Conservation (phyloP, 2,888 invertebrate species). For the Conops quadrifasciatus region DNA sequence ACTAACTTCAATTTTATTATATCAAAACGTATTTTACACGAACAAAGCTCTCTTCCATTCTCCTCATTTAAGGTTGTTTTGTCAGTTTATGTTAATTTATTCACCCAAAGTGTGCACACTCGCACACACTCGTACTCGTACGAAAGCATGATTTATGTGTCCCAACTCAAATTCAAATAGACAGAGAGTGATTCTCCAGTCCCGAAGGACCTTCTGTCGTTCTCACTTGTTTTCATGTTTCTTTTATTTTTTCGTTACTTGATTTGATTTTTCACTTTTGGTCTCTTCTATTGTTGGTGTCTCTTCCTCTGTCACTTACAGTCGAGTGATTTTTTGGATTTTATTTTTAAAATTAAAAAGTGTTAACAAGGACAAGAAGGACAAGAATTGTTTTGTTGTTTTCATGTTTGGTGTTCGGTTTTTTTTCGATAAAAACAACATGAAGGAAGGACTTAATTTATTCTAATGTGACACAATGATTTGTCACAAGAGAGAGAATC, state of each 20-base stretch:
- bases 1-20: too few relatives aligned
- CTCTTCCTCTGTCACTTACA: slow-evolving; percentile 43
- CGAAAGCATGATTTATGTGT: slow-evolving; percentile 12
- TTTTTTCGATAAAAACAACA: too few relatives aligned
- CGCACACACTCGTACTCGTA: background rate
- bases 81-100: slow-evolving; percentile 31
- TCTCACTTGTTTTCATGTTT: slow-evolving; percentile 11
- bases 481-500: slow-evolving; percentile 26
- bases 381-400: slow-evolving; percentile 1
- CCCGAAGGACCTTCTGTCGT: slow-evolving; percentile 40
- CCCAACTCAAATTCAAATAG: background rate
- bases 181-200: slow-evolving; percentile 5
- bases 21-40: too few relatives aligned
- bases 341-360: slow-evolving; percentile 51
- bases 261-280: too few relatives aligned
- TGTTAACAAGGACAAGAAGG: slow-evolving; percentile 56
- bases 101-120: background rate
- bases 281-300: too few relatives aligned
- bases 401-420: too few relatives aligned
- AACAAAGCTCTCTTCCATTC: too few relatives aligned
- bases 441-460: background rate
- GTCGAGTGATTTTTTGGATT: slow-evolving; percentile 50
- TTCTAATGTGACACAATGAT: slow-evolving; percentile 38
- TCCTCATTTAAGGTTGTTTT: background rate
- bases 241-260: background rate